Percentiles rank a stretch among this genome's conserved stretches.
phyloP scores from a whole-genome alignment of 2,113 vertebrate species.

The Podarcis raffonei region DNA sequence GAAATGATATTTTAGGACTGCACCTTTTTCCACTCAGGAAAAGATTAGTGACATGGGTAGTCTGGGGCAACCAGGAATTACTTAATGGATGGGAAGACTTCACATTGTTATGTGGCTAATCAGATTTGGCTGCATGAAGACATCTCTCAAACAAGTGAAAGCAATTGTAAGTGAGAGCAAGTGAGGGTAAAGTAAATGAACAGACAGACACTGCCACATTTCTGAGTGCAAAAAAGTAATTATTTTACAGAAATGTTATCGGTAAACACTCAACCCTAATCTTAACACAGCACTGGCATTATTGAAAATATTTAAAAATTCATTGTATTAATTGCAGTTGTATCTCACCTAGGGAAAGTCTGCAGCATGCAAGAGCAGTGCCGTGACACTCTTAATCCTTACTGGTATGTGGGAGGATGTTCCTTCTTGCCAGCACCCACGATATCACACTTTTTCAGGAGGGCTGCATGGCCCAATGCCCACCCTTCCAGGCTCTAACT shows the following conservation, averaged over 20 bases:
- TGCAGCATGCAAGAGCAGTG: slow-evolving; percentile 9
- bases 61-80: background rate
- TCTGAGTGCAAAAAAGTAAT: background rate
- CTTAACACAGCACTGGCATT: background rate
- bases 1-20: background rate
- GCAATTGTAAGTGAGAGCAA: background rate
- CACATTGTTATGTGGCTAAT: background rate
- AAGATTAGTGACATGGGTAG: background rate
- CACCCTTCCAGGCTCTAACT: slow-evolving; percentile 33
- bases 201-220: background rate
- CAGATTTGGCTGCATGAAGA: background rate
- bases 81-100: background rate
- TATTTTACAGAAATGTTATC: background rate
- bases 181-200: background rate
- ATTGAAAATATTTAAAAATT: background rate
- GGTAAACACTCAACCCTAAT: background rate
- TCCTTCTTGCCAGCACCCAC: slow-evolving; percentile 27
- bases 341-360: slow-evolving; percentile 19
- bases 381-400: slow-evolving; percentile 53
- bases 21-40: background rate
- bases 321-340: background rate
- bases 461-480: background rate
- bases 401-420: slow-evolving; percentile 35
- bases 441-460: slow-evolving; percentile 41
- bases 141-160: background rate